Conservation (phyloP, 2,888 invertebrate species). For the Nomada fucata region DNA sequence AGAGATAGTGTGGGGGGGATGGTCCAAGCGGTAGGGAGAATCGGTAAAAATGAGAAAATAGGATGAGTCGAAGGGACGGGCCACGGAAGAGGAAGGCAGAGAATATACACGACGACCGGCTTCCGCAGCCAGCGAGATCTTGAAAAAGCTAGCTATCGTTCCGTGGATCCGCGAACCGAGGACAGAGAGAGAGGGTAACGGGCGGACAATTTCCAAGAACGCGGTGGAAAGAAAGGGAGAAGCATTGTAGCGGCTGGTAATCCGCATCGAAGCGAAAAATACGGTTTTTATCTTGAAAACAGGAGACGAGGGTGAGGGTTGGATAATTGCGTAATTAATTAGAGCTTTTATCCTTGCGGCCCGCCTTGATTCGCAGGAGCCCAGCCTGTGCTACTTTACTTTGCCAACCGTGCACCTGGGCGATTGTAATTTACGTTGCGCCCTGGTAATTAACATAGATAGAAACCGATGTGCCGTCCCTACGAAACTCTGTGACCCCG, state of each 20-base stretch:
- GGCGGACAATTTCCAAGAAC: background rate
- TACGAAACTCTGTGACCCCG: constrained; percentile 6
- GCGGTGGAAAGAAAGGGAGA: background rate
- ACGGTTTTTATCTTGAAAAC: constrained; percentile 75
- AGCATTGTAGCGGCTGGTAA: constrained; percentile 60
- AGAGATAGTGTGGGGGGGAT: background rate
- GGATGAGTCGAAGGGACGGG: background rate
- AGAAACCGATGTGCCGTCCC: constrained; percentile 62
- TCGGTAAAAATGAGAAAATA: constrained; percentile 25
- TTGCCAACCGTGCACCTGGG: constrained; percentile 71
- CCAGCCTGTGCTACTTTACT: constrained; percentile 63
- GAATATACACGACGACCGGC: constrained; percentile 8
- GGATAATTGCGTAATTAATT: constrained; percentile 82
- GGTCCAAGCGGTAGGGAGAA: constrained; percentile 28
- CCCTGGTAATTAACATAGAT: constrained; percentile 78
- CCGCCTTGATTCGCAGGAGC: constrained; percentile 60
- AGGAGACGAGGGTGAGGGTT: constrained; percentile 48
- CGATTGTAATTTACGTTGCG: constrained; percentile 74
- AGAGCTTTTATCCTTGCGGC: constrained; percentile 75
- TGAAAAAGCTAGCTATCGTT: background rate
- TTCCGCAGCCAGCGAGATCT: background rate
- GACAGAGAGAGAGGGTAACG: background rate
- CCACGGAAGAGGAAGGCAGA: background rate
- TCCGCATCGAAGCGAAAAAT: constrained; percentile 78
- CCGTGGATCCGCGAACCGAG: background rate